Evolutionary conservation across 2,113 vertebrate genomes (phyloP).

Genomic region (Ellobius talpinus): DNA sequence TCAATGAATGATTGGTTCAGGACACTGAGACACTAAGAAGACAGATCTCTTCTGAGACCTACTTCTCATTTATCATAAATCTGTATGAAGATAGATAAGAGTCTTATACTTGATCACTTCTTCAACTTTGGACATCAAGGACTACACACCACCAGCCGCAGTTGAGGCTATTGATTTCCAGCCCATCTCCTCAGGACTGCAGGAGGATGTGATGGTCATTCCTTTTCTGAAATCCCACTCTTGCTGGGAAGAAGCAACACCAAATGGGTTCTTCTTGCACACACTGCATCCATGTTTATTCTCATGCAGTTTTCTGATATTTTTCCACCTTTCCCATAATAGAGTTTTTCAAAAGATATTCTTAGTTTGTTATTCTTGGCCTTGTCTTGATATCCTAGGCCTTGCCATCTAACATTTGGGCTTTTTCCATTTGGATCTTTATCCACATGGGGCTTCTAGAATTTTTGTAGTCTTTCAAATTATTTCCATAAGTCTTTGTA

Average conservation of each 20-base stretch:
- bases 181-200: background rate
- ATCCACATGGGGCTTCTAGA: background rate
- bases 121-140: background rate
- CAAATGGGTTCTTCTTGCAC: background rate
- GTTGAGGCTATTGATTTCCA: background rate
- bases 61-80: conserved; percentile 16
- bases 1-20: background rate
- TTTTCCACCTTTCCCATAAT: background rate
- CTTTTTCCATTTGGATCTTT: background rate
- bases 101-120: background rate
- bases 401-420: background rate
- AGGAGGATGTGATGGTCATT: background rate
- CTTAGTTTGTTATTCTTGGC: background rate
- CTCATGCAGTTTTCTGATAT: background rate
- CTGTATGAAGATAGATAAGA: background rate
- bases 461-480: background rate
- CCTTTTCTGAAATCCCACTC: background rate
- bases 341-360: background rate
- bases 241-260: background rate
- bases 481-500: background rate
- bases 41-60: background rate
- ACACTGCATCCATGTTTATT: background rate
- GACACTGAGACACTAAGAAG: background rate
- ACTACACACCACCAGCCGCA: background rate
- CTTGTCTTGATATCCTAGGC: background rate